phyloP scores from a whole-genome alignment of 2,888 invertebrate genomes.

The Ferrisia virgata region DNA sequence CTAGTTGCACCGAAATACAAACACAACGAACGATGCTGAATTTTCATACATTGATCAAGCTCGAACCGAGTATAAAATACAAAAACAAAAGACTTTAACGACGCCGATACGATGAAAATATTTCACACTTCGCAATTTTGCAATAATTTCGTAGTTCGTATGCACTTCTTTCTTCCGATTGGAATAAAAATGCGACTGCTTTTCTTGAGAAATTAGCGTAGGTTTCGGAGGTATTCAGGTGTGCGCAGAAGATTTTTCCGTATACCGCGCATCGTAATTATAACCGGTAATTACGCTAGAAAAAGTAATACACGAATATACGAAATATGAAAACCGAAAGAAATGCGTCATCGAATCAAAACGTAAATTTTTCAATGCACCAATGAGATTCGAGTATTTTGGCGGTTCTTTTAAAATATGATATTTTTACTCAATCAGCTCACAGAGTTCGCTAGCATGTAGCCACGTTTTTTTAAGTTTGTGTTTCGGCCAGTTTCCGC shows the following conservation, averaged over 20 bases:
- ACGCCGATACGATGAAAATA: not conserved
- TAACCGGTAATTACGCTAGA: too few relatives aligned
- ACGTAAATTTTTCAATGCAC: not conserved
- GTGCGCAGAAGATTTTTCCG: not conserved
- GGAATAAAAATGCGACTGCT: not conserved
- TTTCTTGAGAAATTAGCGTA: not conserved
- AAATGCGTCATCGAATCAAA: not conserved
- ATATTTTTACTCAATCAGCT: not conserved
- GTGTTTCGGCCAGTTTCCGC: not conserved
- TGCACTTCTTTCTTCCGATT: not conserved
- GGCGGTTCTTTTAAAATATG: not conserved
- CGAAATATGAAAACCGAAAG: not conserved
- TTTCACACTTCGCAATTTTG: not conserved
- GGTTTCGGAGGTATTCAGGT: not conserved
- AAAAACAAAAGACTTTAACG: not conserved
- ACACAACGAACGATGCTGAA: not conserved
- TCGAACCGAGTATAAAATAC: not conserved
- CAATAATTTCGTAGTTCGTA: not conserved
- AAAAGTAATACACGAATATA: not conserved
- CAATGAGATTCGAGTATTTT: not conserved
- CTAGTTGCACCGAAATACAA: not conserved
- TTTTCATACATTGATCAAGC: not conserved
- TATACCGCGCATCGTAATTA: not conserved
- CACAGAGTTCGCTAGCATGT: not conserved
- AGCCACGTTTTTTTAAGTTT: constrained; percentile 9